Base-by-base conservation (phyloP, 2,113 vertebrate genomes). In the Tragelaphus strepsiceros region DNA sequence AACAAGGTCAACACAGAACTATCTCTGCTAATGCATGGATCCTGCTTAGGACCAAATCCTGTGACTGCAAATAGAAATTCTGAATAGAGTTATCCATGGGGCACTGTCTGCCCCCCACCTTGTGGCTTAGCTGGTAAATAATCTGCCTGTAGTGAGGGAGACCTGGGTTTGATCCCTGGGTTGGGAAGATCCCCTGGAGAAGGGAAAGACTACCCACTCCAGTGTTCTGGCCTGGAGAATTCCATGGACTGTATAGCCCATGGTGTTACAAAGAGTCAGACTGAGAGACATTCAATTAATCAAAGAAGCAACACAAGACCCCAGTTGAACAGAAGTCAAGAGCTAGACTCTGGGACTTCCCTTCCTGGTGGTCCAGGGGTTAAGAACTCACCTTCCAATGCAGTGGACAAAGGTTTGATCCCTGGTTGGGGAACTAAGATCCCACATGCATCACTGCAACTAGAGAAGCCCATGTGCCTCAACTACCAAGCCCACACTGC, bases 251-350 rank as follows among this genome's bases (percentile, higher is more conserved):
- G 4, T n/a, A n/a, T n/a, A 67, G 62, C 62, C 62, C 32, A n/a
- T 19, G 62, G 62, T 0, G 7, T 67, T 67, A 16, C 62, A n/a
- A n/a, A 64, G 32, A n/a, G 62, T 67, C 30, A 19, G 62, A 67
- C 16, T n/a, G 16, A n/a, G 62, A 17, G 32, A 67, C 32, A 17
- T 67, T 67, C 62, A n/a, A 9, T n/a, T 67, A 64, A 64, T n/a
- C 62, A n/a, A 67, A 17, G 32, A 17, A 67, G 32, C 10, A 7
- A 32, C 10, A 6, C 1, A 1, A n/a, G 39, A 0, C 21, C 7
- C 7, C 13, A 16, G 11, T 0, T 1, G 14, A 11, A 2, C 26
- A 51, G 17, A 19, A 87, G 6, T 22, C 59, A 16, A 5, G 13
- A 46, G 28, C 56, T 39, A 22, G 59, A 30, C 22, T n/a, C 32